phyloP scores from a whole-genome alignment of 2,113 vertebrate genomes.

The Circaetus cinerascens region DNA sequence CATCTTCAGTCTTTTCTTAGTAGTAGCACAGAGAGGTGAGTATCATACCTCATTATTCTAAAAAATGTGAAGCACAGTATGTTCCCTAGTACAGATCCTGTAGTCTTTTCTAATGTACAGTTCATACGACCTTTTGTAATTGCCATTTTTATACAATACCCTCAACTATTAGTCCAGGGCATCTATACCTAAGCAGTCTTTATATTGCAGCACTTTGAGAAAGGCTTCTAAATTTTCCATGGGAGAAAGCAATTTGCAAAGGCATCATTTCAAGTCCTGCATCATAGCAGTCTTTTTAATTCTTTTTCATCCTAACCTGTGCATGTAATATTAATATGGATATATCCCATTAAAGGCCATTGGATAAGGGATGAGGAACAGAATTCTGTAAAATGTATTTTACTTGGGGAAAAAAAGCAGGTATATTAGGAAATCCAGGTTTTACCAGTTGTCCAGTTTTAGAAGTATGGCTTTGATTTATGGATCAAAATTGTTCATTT shows the following conservation, averaged over 20 bases:
- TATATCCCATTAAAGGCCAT: background rate
- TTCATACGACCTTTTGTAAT: background rate
- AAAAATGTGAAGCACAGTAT: background rate
- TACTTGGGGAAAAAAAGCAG: background rate
- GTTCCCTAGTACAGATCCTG: background rate
- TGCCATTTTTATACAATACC: background rate
- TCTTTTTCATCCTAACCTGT: background rate
- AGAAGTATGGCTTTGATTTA: constrained; percentile 77
- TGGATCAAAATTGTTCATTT: constrained; percentile 78
- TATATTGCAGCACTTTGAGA: background rate
- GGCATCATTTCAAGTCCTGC: constrained; percentile 5
- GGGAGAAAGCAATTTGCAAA: background rate
- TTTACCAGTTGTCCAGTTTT: constrained; percentile 62
- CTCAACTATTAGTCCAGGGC: background rate
- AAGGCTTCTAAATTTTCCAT: background rate
- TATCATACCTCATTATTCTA: background rate
- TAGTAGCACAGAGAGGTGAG: background rate
- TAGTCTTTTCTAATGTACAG: background rate
- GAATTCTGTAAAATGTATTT: background rate
- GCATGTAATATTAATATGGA: background rate
- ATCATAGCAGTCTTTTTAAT: background rate
- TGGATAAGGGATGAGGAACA: background rate
- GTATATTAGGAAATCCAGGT: constrained; percentile 51
- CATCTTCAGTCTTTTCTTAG: background rate
- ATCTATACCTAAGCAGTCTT: background rate